phyloP scores from a whole-genome alignment of 2,113 vertebrate genomes.

The Raphicerus campestris region DNA sequence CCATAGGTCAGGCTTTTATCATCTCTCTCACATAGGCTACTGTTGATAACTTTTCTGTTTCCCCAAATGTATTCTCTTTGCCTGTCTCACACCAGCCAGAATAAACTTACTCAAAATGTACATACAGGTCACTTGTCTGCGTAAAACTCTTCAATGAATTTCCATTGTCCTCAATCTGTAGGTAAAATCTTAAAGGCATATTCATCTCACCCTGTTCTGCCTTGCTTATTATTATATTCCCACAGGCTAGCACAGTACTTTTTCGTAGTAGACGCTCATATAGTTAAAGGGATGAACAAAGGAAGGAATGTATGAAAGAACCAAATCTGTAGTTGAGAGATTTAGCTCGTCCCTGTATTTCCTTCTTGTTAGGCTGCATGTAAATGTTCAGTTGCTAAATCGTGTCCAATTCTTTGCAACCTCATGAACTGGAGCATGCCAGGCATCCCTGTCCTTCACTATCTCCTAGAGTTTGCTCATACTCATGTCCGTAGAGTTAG shows the following conservation, averaged over 20 bases:
- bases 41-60: not conserved
- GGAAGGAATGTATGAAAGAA: not conserved
- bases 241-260: not conserved
- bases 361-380: not conserved
- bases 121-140: not conserved
- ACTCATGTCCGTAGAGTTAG: not conserved
- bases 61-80: not conserved
- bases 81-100: not conserved
- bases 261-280: not conserved
- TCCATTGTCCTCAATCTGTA: not conserved
- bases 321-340: not conserved
- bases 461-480: not conserved
- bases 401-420: not conserved
- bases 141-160: not conserved
- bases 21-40: not conserved
- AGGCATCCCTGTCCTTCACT: not conserved
- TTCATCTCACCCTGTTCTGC: not conserved
- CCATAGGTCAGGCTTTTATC: not conserved
- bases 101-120: not conserved
- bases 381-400: not conserved
- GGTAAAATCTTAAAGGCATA: not conserved
- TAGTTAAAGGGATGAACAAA: not conserved
- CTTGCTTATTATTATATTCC: not conserved
- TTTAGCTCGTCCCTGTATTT: not conserved
- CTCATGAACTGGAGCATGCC: not conserved